Evolutionary conservation across 2,797 vertebrate species (phyloP).

Genomic region (Pseudochromis fuscus): DNA sequence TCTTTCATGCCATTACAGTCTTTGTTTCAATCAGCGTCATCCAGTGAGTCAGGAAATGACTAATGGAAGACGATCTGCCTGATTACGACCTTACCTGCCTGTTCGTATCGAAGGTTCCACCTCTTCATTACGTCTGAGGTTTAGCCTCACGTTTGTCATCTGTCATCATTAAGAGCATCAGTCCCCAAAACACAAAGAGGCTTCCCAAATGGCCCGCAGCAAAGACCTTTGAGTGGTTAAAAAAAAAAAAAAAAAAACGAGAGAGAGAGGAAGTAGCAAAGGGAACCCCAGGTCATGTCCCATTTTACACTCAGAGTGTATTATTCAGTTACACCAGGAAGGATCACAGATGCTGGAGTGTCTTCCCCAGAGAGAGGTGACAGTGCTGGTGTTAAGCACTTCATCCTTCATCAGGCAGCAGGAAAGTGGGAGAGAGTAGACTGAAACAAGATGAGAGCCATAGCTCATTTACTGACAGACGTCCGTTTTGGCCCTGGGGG

Average conservation of each 20-base stretch:
- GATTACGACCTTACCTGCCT: slow-evolving; percentile 60
- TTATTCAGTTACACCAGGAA: slow-evolving; percentile 61
- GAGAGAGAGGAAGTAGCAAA: slow-evolving; percentile 20
- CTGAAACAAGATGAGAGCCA: slow-evolving; percentile 32
- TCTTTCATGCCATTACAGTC: slow-evolving; percentile 55
- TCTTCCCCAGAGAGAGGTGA: slow-evolving; percentile 47
- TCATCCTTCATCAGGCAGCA: slow-evolving; percentile 52
- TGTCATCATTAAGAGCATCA: slow-evolving; percentile 66
- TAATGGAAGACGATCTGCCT: slow-evolving; percentile 58
- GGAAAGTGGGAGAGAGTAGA: slow-evolving; percentile 14
- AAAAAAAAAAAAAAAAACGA: slow-evolving; percentile 8
- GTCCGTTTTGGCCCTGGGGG: slow-evolving; percentile 51
- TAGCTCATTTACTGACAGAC: slow-evolving; percentile 60
- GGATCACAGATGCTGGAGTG: slow-evolving; percentile 54
- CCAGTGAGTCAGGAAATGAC: slow-evolving; percentile 39
- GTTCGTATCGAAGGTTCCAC: slow-evolving; percentile 45
- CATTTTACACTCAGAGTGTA: slow-evolving; percentile 57
- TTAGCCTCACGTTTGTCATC: slow-evolving; percentile 57
- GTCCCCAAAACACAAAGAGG: slow-evolving; percentile 32
- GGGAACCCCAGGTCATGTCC: slow-evolving; percentile 54
- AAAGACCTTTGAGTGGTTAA: slow-evolving; percentile 34
- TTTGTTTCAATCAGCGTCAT: slow-evolving; percentile 65
- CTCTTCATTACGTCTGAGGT: slow-evolving; percentile 50
- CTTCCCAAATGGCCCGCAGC: slow-evolving; percentile 46
- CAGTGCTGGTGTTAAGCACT: slow-evolving; percentile 53